A percentile compares a stretch with the other conserved stretches of the same genome.
phyloP scores from a whole-genome alignment of 2,888 invertebrate genomes.

The Pyrochroa serraticornis region DNA sequence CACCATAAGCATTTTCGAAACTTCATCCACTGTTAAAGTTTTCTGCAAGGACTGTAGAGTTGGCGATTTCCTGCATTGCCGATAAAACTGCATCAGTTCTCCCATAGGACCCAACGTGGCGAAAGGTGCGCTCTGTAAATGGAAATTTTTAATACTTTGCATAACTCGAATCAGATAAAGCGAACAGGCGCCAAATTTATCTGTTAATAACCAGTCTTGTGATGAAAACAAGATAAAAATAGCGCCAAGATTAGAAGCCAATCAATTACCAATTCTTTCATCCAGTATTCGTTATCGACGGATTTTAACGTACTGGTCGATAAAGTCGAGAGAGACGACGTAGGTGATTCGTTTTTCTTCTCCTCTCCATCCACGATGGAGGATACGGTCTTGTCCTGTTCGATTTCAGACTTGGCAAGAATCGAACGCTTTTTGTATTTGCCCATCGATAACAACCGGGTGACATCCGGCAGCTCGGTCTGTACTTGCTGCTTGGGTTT shows the following conservation, averaged over 20 bases:
- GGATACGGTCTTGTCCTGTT: background rate
- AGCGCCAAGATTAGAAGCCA: background rate
- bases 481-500: constrained; percentile 17
- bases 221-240: background rate
- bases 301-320: constrained; percentile 13
- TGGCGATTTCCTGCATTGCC: constrained; percentile 76
- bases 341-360: constrained; percentile 12
- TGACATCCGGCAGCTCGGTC: constrained; percentile 21
- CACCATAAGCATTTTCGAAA: constrained; percentile 73
- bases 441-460: constrained; percentile 22
- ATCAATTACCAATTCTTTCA: constrained; percentile 27
- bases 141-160: constrained; percentile 1
- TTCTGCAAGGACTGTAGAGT: constrained; percentile 59
- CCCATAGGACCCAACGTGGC: constrained; percentile 74
- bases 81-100: constrained; percentile 79
- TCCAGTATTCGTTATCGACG: constrained; percentile 25
- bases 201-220: no score
- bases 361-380: constrained; percentile 1
- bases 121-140: constrained; percentile 78
- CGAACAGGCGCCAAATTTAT: no score
- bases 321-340: background rate
- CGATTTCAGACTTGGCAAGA: constrained; percentile 1
- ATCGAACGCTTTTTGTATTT: constrained; percentile 18
- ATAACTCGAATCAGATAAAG: no score
- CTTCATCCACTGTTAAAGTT: constrained; percentile 63